Evolutionary conservation across 2,113 vertebrate species (phyloP).

Genomic region (Nothocercus julius): DNA sequence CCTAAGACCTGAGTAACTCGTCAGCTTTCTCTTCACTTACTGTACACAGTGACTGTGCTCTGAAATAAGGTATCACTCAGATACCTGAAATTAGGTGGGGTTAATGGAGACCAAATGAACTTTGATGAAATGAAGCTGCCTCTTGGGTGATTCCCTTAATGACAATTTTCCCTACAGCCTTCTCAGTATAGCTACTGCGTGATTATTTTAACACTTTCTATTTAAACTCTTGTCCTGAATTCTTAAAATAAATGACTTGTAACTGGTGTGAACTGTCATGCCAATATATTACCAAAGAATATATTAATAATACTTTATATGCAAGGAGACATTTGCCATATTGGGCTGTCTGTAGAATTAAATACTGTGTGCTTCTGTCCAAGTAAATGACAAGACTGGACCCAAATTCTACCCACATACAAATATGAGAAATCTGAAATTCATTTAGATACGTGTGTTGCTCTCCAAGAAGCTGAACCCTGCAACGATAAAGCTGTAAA

Average conservation of each 20-base stretch:
- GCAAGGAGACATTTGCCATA: neutral
- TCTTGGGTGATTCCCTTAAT: neutral
- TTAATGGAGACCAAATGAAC: neutral
- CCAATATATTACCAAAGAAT: neutral
- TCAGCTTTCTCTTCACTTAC: neutral
- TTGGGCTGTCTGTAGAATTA: neutral
- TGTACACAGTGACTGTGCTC: fast-evolving
- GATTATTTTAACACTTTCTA: neutral
- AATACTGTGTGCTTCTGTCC: neutral
- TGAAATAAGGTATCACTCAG: neutral
- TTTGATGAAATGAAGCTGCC: neutral
- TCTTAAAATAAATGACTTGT: neutral
- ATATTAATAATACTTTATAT: neutral
- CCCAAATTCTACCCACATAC: neutral
- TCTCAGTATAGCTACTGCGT: neutral
- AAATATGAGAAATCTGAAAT: neutral
- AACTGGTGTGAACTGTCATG: neutral
- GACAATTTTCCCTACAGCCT: neutral
- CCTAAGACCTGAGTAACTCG: neutral
- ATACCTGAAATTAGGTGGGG: fast-evolving
- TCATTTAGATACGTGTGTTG: neutral
- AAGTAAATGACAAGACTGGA: neutral
- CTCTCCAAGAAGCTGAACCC: neutral
- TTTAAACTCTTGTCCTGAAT: neutral
- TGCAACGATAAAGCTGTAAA: neutral